phyloP scores from a whole-genome alignment of 1,140 invertebrate genomes.

The Lordiphosa mommai region DNA sequence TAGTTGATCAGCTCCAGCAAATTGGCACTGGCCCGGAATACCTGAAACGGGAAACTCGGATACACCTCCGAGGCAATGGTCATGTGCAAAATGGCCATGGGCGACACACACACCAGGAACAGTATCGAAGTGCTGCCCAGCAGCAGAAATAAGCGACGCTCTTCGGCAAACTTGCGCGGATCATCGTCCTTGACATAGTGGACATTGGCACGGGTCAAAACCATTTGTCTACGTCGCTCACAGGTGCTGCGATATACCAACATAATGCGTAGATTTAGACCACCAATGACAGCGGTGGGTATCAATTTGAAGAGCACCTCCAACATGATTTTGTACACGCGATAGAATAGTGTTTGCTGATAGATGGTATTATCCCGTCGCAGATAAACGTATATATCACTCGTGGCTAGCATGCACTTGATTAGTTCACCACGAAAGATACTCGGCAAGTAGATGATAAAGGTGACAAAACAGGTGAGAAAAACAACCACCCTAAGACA shows the following conservation, averaged over 20 bases:
- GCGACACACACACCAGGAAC: conserved; percentile 88
- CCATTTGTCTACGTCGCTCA: conserved; percentile 84
- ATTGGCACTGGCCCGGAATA: conserved; percentile 87
- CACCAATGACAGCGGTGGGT: conserved; percentile 85
- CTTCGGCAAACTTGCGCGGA: conserved; percentile 85
- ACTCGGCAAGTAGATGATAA: conserved; percentile 84
- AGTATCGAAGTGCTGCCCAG: conserved; percentile 87
- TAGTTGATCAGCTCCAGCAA: conserved; percentile 88
- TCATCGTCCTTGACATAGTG: conserved; percentile 81
- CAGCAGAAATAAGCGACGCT: conserved; percentile 85
- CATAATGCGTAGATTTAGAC: conserved; percentile 86
- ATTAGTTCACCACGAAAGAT: conserved; percentile 83
- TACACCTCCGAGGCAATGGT: conserved; percentile 84
- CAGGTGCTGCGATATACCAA: conserved; percentile 85
- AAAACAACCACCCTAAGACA: conserved; percentile 81
- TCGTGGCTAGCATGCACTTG: conserved; percentile 81
- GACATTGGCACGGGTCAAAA: conserved; percentile 79
- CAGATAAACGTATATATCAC: conserved; percentile 82
- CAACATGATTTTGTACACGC: conserved; percentile 84
- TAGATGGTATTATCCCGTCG: conserved; percentile 82
- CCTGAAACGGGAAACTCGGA: conserved; percentile 84
- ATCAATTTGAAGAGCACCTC: conserved; percentile 85
- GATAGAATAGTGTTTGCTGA: conserved; percentile 81
- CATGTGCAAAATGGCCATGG: conserved; percentile 87
- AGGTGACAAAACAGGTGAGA: conserved; percentile 83